Evolutionary conservation across 2,113 vertebrate species (phyloP).

Genomic region (Naja naja): DNA sequence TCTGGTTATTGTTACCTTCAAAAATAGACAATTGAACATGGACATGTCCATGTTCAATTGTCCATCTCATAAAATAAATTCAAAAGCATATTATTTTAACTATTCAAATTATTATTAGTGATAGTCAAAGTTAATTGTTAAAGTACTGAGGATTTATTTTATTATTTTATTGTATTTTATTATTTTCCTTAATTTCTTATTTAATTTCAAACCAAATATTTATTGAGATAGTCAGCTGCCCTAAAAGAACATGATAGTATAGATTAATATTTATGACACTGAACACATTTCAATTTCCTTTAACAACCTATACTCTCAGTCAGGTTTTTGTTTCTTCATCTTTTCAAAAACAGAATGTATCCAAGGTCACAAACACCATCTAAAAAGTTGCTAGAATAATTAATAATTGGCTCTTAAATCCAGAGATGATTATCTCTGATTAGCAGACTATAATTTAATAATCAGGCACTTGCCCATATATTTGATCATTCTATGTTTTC

Average conservation of each 20-base stretch:
- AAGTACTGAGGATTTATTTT: not conserved
- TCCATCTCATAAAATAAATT: not conserved
- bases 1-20: not conserved
- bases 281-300: not conserved
- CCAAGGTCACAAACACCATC: not conserved
- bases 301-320: not conserved
- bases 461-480: not conserved
- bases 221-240: not conserved
- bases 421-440: not conserved
- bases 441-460: not conserved
- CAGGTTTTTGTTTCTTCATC: not conserved
- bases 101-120: not conserved
- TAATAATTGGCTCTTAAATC: not conserved
- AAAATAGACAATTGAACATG: not conserved
- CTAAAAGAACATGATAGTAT: not conserved
- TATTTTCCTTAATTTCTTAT: not conserved
- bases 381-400: slow-evolving; percentile 1
- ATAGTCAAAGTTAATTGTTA: not conserved
- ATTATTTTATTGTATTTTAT: not conserved
- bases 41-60: not conserved
- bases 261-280: not conserved
- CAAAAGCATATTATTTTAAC: not conserved
- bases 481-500: not conserved
- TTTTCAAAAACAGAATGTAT: not conserved
- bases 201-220: not conserved